A percentile compares a stretch with the other conserved stretches of the same genome.
phyloP scores from a whole-genome alignment of 30 jellyfish, hydroid and myxozoan species.

The Phacellophora camtschatica region DNA sequence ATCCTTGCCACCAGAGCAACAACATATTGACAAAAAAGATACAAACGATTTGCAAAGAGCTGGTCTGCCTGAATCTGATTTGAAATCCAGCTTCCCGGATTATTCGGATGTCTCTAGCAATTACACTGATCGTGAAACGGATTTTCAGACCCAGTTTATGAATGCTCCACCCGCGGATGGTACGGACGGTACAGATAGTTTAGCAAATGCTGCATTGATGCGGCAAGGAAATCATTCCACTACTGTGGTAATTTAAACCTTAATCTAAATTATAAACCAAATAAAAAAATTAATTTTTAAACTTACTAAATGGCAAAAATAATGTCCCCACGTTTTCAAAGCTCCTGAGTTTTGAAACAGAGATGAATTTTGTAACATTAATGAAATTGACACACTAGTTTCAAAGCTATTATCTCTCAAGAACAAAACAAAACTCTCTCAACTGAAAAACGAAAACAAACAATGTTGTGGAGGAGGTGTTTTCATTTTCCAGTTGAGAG shows the following conservation, averaged over 20 bases:
- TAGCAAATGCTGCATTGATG: conserved; percentile 60
- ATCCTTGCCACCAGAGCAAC: not conserved
- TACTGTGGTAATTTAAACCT: conserved; percentile 20
- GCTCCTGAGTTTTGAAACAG: no score
- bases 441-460: no score
- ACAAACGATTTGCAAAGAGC: conserved; percentile 21
- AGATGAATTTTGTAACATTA: no score
- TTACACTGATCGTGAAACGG: conserved; percentile 71
- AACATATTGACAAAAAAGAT: not conserved
- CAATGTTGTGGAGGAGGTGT: no score
- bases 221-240: conserved; percentile 46
- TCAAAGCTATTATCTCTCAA: no score
- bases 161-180: no score
- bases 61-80: conserved; percentile 2
- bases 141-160: conserved; percentile 39
- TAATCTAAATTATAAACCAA: not conserved
- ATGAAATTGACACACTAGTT: no score
- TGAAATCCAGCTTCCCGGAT: conserved; percentile 60
- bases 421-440: no score
- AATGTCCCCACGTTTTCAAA: no score
- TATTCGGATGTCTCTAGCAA: conserved; percentile 35
- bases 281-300: not conserved
- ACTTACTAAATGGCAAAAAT: no score
- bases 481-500: no score
- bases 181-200: conserved; percentile 38